Percentiles rank a stretch among this genome's conserved stretches.
These are phyloP conservation scores for Drosophila borealis DNA, from an alignment of 2,888 invertebrate genomes.

Conservation along the genomic window DNA sequence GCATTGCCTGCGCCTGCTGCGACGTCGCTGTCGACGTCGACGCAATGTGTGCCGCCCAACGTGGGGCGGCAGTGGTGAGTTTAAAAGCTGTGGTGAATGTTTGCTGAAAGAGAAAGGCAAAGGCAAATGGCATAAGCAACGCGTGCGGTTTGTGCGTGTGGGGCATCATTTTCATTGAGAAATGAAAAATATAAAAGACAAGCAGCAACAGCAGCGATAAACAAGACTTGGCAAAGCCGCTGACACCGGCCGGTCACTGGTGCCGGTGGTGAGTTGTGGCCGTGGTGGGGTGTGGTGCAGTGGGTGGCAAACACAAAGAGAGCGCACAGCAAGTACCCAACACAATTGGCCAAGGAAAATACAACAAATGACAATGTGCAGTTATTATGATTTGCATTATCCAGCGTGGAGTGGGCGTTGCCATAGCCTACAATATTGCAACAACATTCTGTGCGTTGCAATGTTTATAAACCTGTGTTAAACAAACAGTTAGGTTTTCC, in stretches of 20 bases:
- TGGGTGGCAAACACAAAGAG: slow-evolving; percentile 25
- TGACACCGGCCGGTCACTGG: slow-evolving; percentile 74
- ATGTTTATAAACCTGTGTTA: background rate
- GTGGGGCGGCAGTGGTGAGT: slow-evolving; percentile 61
- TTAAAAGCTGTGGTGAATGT: slow-evolving; percentile 62
- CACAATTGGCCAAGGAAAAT: slow-evolving; percentile 32
- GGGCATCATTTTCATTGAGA: slow-evolving; percentile 72
- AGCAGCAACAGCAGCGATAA: slow-evolving; percentile 40
- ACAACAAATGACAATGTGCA: slow-evolving; percentile 37
- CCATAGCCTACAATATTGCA: slow-evolving; percentile 26
- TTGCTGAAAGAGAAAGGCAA: slow-evolving; percentile 74
- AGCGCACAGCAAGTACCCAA: slow-evolving; percentile 1
- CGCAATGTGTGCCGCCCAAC: slow-evolving; percentile 52
- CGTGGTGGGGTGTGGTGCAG: slow-evolving; percentile 1
- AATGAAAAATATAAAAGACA: slow-evolving; percentile 60
- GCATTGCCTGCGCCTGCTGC: slow-evolving; percentile 18
- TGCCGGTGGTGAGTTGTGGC: slow-evolving; percentile 33
- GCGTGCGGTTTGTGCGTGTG: slow-evolving; percentile 62
- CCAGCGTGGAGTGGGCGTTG: slow-evolving; percentile 36
- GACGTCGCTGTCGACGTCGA: slow-evolving; percentile 24
- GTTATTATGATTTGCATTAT: slow-evolving; percentile 36
- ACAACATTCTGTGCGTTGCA: slow-evolving; percentile 12
- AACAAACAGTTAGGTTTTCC: background rate
- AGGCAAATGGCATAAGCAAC: slow-evolving; percentile 49
- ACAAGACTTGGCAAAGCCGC: slow-evolving; percentile 64